Evolutionary conservation across 2,113 vertebrate genomes (phyloP).

Genomic region (Epinephelus cyanopodus): DNA sequence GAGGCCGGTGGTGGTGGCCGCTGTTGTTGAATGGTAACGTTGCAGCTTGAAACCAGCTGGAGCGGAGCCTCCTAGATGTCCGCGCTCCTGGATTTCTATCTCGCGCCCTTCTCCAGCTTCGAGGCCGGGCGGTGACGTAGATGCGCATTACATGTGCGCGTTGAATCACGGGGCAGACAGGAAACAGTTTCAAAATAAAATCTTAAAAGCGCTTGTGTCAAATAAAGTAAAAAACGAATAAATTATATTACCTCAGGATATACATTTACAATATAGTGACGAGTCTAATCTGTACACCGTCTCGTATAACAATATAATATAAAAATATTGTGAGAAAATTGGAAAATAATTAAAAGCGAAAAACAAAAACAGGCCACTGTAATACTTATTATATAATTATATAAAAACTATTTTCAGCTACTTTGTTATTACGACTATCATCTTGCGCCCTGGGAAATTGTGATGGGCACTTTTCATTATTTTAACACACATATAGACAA

Average conservation of each 20-base stretch:
- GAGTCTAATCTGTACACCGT: not conserved
- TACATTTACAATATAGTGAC: not conserved
- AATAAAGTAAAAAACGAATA: no score
- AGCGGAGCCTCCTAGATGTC: slow-evolving; percentile 17
- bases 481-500: not conserved
- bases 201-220: not conserved
- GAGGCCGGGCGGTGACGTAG: slow-evolving; percentile 71
- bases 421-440: not conserved
- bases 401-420: not conserved
- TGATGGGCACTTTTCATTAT: not conserved
- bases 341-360: not conserved
- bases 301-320: not conserved
- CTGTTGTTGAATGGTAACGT: not conserved
- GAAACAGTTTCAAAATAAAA: slow-evolving; percentile 28
- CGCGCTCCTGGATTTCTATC: slow-evolving; percentile 84
- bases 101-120: slow-evolving; percentile 79
- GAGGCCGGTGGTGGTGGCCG: not conserved
- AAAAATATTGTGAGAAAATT: not conserved
- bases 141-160: slow-evolving; percentile 58
- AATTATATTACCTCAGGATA: no score
- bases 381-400: not conserved
- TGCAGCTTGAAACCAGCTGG: slow-evolving; percentile 37
- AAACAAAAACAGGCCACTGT: no score
- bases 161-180: rapidly evolving
- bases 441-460: not conserved